Evolutionary conservation across 2,797 vertebrate genomes (phyloP).

Genomic region (Sebastes trivittatus): DNA sequence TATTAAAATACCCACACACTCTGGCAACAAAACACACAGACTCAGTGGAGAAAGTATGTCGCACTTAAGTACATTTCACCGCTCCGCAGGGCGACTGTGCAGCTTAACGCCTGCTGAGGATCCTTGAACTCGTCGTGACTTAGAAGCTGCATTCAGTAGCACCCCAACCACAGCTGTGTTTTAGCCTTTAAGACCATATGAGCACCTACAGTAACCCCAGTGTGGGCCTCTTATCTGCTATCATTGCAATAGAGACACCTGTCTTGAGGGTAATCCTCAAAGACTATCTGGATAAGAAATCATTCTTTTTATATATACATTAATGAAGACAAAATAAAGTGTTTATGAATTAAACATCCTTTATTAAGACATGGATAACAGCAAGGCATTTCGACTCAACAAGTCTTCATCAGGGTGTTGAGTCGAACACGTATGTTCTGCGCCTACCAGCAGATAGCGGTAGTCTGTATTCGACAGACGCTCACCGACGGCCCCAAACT

Average conservation of each 20-base stretch:
- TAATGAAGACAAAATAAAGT: neutral
- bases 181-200: slow-evolving; percentile 3
- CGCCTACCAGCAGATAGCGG: no score
- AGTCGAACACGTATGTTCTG: no score
- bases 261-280: neutral
- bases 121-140: slow-evolving; percentile 43
- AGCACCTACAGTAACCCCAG: neutral
- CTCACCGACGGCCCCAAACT: no score
- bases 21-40: slow-evolving; percentile 43
- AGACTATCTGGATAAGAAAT: neutral
- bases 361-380: no score
- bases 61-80: slow-evolving; percentile 31
- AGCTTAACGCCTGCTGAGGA: slow-evolving; percentile 32
- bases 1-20: slow-evolving; percentile 60
- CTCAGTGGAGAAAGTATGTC: slow-evolving; percentile 39
- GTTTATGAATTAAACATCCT: no score
- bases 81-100: slow-evolving; percentile 22
- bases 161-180: slow-evolving; percentile 13
- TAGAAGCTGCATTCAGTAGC: slow-evolving; percentile 3
- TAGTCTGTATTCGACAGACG: no score
- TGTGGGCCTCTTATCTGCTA: neutral
- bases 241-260: neutral
- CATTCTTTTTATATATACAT: neutral
- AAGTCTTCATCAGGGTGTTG: no score
- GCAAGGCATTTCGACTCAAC: no score